Conservation (phyloP, 1,140 invertebrate species). For the Macrocentrus cingulum region DNA sequence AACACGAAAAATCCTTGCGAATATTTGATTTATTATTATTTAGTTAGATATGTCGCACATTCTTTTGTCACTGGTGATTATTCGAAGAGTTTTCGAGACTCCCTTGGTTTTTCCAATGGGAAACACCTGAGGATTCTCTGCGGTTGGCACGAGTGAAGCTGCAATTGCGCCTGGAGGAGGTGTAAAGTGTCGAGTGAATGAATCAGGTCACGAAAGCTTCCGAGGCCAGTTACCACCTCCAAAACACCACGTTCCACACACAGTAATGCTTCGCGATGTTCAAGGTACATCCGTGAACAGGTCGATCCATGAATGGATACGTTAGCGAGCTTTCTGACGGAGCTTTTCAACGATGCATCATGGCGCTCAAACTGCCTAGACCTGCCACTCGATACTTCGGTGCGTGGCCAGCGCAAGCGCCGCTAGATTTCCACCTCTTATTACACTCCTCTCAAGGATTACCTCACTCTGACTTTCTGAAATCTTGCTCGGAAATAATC, state of each 20-base stretch:
- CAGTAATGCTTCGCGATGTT: constrained; percentile 21
- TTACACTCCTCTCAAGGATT: no score
- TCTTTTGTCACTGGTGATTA: no score
- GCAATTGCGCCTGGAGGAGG: not conserved
- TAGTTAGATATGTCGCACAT: no score
- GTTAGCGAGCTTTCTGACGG: constrained; percentile 25
- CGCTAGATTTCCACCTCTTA: no score
- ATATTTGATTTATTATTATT: no score
- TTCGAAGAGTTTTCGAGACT: no score
- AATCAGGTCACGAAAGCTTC: constrained; percentile 13
- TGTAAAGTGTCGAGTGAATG: constrained; percentile 10
- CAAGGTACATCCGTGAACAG: constrained; percentile 27
- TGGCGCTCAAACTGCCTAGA: constrained; percentile 29
- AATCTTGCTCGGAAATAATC: no score
- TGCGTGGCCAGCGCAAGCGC: constrained; percentile 15
- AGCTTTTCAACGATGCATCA: constrained; percentile 24
- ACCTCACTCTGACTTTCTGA: no score
- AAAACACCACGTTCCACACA: constrained; percentile 17
- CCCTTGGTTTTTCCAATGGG: no score
- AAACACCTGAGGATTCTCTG: no score
- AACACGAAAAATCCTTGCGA: no score
- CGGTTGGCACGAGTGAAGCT: no score
- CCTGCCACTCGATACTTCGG: constrained; percentile 34
- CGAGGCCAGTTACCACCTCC: not conserved
- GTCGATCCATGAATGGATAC: constrained; percentile 43